Conservation (phyloP, 2,797 vertebrate species). For the Odontamblyopus lacepedii region DNA sequence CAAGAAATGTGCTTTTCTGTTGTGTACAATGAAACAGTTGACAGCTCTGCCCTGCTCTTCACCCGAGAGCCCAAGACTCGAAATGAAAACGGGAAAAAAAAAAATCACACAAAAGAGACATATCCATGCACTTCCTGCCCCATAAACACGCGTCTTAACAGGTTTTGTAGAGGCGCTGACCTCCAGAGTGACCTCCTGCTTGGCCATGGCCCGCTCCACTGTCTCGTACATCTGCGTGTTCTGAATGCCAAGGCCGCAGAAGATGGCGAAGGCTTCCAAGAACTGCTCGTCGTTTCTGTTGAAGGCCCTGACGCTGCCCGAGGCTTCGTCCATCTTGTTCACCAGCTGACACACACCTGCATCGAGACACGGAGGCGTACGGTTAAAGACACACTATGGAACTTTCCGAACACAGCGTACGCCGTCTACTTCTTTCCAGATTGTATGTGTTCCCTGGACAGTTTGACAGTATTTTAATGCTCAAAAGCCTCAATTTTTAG, state of each 20-base stretch:
- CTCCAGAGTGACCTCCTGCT: constrained; percentile 97
- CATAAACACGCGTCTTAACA: not conserved
- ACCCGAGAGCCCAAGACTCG: too few relatives aligned
- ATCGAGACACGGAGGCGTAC: constrained; percentile 7
- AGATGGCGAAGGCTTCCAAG: constrained; percentile 96
- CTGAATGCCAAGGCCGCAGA: constrained; percentile 97
- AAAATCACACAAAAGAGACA: too few relatives aligned
- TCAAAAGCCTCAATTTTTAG: too few relatives aligned
- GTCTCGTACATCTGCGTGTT: constrained; percentile 99
- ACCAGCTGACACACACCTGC: constrained; percentile 93
- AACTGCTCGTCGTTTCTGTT: constrained; percentile 98
- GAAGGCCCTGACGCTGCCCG: constrained; percentile 87
- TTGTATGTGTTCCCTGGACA: too few relatives aligned
- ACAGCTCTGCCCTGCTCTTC: too few relatives aligned
- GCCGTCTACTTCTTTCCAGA: too few relatives aligned
- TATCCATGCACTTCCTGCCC: not conserved
- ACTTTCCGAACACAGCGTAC: too few relatives aligned
- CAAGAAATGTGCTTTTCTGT: too few relatives aligned
- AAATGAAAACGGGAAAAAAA: too few relatives aligned
- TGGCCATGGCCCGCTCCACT: constrained; percentile 95
- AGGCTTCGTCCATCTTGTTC: constrained; percentile 92
- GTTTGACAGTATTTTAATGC: too few relatives aligned
- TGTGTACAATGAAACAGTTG: too few relatives aligned
- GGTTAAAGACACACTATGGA: too few relatives aligned
- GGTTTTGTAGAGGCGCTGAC: constrained; percentile 56